Evolutionary conservation across 1,140 invertebrate species (phyloP), one percentile per base, ranked within the genome.

Genomic region (Aricia agestis): DNA sequence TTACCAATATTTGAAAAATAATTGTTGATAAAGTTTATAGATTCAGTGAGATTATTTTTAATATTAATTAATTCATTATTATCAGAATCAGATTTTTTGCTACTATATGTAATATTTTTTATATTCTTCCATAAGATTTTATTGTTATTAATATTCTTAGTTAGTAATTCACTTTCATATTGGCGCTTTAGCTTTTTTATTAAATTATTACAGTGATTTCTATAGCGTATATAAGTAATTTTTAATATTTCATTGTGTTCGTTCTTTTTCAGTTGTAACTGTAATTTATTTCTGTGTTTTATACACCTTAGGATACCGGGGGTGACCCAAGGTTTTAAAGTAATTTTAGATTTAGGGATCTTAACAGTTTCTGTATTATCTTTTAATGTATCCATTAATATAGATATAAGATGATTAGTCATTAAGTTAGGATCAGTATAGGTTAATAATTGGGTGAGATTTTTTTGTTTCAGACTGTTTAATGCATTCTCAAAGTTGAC

Each of bases 1-100:
- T 74, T 71, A 5, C 73, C 76, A 41, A 73, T 59, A 32, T 66
- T 72, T n/a, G 68, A 45, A 68, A 75, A 75, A n/a, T 66, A 72
- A 13, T 69, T 1, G 63, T 77, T 77, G 2, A 75, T 63, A 45
- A 11, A 70, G n/a, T 74, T 69, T 18, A 71, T 65, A 25, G 76
- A 74, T 25, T 72, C 73, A 9, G 6, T 17, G n/a, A 71, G 65
- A 17, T 63, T 57, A n/a, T 31, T 42, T 45, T 68, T 71, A 11
- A 72, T 69, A 42, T 67, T 70, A 1, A 70, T 6, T 57, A 77
- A 52, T 58, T 70, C 59, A 31, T 25, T 19, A 31, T 72, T 69
- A 25, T 67, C 36, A 13, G 13, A 7, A 57, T 74, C 73, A 31
- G 15, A 4, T 17, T 61, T 32, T 19, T 70, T 52, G 11, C 45